Percentiles rank a stretch among this genome's conserved stretches.
These are phyloP conservation scores for Neopelma chrysocephalum DNA, from an alignment of 2,797 vertebrate genomes.

Conservation along the genomic window DNA sequence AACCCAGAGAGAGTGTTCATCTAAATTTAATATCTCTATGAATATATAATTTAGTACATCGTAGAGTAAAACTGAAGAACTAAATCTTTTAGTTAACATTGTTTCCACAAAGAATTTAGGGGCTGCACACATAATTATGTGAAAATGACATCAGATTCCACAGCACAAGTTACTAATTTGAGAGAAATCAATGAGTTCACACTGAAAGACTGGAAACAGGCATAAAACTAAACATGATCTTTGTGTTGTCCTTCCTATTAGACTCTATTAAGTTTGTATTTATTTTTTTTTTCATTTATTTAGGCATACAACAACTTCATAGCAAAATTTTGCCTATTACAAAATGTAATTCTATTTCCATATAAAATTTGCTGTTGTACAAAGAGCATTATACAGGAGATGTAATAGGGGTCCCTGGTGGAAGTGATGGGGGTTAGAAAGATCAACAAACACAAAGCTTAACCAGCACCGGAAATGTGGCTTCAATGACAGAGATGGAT, in stretches of 20 bases:
- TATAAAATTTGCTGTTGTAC: background rate
- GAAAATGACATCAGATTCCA: background rate
- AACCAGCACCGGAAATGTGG: background rate
- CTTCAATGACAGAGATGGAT: background rate
- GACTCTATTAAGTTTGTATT: background rate
- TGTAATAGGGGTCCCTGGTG: background rate
- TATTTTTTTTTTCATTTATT: background rate
- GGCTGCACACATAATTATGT: background rate
- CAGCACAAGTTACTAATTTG: background rate
- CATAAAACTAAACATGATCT: background rate
- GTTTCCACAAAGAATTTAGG: constrained; percentile 24
- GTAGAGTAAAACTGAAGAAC: constrained; percentile 5
- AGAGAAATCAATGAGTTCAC: background rate
- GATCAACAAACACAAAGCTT: background rate
- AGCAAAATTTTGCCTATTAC: background rate
- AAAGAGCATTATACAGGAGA: background rate
- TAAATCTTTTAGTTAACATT: background rate
- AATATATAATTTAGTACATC: constrained; percentile 43
- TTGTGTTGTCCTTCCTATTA: background rate
- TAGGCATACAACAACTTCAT: background rate
- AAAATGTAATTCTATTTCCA: background rate
- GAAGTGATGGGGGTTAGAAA: background rate
- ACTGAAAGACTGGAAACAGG: background rate
- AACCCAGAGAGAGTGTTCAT: constrained; percentile 27
- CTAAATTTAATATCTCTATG: constrained; percentile 55